Percentiles rank a stretch among this genome's conserved stretches.
These are phyloP conservation scores for Sesamia inferens DNA, from an alignment of 2,888 invertebrate species.

Conservation along the genomic window DNA sequence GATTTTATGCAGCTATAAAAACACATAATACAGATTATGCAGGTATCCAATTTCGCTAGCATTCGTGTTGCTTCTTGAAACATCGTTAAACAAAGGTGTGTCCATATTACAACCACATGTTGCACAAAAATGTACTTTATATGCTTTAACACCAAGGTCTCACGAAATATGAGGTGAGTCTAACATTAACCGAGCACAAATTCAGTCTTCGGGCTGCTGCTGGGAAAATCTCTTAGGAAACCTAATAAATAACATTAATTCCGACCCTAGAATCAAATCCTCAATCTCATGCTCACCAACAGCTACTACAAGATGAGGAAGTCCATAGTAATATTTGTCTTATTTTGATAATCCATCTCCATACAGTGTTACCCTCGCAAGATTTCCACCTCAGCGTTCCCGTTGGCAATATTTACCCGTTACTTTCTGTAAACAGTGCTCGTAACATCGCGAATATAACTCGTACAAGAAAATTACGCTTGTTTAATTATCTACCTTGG, in stretches of 20 bases:
- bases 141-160: neutral
- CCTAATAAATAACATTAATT: neutral
- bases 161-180: neutral
- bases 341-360: conserved; percentile 59
- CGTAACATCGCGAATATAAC: conserved; percentile 82
- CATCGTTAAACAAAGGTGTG: neutral
- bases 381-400: conserved; percentile 84
- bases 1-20: neutral
- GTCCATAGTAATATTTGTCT: neutral
- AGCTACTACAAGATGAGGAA: neutral
- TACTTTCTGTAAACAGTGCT: conserved; percentile 87
- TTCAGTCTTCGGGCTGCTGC: neutral
- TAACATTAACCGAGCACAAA: neutral
- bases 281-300: neutral
- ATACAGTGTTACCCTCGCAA: conserved; percentile 63
- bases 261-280: neutral
- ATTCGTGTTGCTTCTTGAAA: too few relatives aligned
- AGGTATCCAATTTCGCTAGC: neutral
- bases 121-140: neutral
- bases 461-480: conserved; percentile 88
- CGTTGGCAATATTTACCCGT: conserved; percentile 87
- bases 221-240: neutral
- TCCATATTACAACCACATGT: neutral
- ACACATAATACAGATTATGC: neutral
- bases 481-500: conserved; percentile 85